phyloP scores from a whole-genome alignment of 2,113 vertebrate genomes.

The Istiophorus platypterus region DNA sequence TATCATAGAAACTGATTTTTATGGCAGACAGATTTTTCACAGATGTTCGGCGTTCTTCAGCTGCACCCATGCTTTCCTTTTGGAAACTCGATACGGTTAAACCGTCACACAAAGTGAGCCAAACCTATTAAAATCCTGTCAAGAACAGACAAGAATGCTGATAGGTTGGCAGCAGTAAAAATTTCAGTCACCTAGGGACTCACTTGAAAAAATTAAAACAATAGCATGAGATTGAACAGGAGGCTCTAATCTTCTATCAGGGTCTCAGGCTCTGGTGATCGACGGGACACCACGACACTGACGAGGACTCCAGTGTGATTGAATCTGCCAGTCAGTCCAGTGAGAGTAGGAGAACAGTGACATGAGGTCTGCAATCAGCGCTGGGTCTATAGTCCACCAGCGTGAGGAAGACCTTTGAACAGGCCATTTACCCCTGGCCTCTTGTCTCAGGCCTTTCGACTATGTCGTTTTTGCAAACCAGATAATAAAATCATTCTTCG shows the following conservation, averaged over 20 bases:
- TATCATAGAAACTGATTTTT: conserved; percentile 14
- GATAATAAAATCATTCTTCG: conserved; percentile 60
- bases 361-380: conserved; percentile 23
- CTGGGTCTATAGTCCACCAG: conserved; percentile 8
- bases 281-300: conserved; percentile 3
- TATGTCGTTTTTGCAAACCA: conserved; percentile 55
- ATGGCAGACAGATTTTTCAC: background rate
- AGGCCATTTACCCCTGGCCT: conserved; percentile 46
- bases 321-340: conserved; percentile 33
- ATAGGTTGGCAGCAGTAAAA: conserved; percentile 19
- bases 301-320: conserved; percentile 33
- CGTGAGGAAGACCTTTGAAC: conserved; percentile 42
- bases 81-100: conserved; percentile 51
- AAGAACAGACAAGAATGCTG: conserved; percentile 52
- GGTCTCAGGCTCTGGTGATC: conserved; percentile 27
- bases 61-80: conserved; percentile 19
- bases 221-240: background rate
- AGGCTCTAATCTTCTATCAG: background rate
- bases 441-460: conserved; percentile 60
- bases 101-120: conserved; percentile 61
- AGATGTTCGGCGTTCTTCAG: conserved; percentile 15
- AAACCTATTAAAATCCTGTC: conserved; percentile 61
- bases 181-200: conserved; percentile 42
- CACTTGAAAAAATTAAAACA: background rate
- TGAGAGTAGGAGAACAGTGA: conserved; percentile 17